These are phyloP conservation scores for Camelus dromedarius DNA, from an alignment of 2,113 vertebrate species.

Conservation along the genomic window DNA sequence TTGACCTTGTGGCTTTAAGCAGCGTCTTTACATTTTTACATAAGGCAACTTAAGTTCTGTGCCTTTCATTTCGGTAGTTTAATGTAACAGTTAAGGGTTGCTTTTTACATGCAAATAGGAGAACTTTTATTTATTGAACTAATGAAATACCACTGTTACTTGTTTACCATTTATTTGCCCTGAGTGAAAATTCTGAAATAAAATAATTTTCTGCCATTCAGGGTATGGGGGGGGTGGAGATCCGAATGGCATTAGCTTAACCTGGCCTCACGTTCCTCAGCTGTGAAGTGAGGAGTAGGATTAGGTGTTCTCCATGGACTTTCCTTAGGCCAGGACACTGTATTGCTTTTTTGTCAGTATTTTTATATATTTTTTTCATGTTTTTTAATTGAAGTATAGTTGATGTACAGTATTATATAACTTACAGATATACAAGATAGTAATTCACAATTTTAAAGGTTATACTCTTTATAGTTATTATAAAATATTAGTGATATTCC, in stretches of 20 bases:
- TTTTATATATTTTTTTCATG: not conserved
- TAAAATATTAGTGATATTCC: no score
- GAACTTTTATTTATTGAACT: not conserved
- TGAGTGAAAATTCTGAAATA: constrained; percentile 11
- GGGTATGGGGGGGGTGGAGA: not conserved
- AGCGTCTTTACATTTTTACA: not conserved
- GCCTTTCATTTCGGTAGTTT: not conserved
- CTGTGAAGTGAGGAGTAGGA: not conserved
- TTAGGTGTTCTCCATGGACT: not conserved
- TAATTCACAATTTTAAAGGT: not conserved
- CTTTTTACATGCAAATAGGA: not conserved
- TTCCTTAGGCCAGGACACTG: not conserved
- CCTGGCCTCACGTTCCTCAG: not conserved
- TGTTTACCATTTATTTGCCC: constrained; percentile 17
- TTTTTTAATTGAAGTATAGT: not conserved
- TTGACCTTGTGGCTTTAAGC: not conserved
- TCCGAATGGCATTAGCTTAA: not conserved
- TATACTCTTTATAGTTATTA: not conserved
- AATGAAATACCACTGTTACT: not conserved
- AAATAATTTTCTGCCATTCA: not conserved
- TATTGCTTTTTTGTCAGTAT: not conserved
- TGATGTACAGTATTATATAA: not conserved
- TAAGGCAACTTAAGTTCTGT: not conserved
- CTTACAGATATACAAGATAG: not conserved
- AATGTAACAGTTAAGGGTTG: not conserved